Evolutionary conservation across 2,888 invertebrate genomes (phyloP).

Genomic region (Lasius fuliginosus): DNA sequence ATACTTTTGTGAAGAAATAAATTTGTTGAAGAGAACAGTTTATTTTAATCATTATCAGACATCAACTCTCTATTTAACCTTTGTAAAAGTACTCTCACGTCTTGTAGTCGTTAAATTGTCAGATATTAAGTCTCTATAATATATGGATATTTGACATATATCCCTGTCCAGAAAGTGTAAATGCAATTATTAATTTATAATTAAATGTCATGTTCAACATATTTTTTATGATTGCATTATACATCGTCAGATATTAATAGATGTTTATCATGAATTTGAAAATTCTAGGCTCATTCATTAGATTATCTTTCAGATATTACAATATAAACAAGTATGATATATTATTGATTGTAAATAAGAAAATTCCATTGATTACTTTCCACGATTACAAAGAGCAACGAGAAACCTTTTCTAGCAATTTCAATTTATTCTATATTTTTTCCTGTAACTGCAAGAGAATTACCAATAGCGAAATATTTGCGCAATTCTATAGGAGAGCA

Average conservation of each 20-base stretch:
- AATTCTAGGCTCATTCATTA: neutral
- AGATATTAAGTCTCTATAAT: constrained; percentile 28
- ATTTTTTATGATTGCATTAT: neutral
- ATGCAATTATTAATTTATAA: constrained; percentile 23
- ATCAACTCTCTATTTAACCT: constrained; percentile 17
- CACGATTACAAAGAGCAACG: neutral
- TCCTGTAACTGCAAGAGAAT: neutral
- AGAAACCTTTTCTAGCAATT: neutral
- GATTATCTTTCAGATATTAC: neutral
- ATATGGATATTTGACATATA: constrained; percentile 26
- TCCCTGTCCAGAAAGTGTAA: neutral
- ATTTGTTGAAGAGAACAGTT: neutral
- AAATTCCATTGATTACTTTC: neutral
- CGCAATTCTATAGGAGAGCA: neutral
- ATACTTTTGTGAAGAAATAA: neutral
- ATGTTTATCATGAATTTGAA: neutral
- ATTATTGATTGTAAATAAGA: neutral
- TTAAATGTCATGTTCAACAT: constrained; percentile 41
- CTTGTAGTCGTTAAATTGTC: constrained; percentile 26
- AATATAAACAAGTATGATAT: neutral
- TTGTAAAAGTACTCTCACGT: neutral
- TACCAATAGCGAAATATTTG: neutral
- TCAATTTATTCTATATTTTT: neutral
- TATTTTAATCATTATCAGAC: neutral
- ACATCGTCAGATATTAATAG: neutral